Evolutionary conservation across 2,888 invertebrate species (phyloP).

Genomic region (Ornithoptera alexandrae): DNA sequence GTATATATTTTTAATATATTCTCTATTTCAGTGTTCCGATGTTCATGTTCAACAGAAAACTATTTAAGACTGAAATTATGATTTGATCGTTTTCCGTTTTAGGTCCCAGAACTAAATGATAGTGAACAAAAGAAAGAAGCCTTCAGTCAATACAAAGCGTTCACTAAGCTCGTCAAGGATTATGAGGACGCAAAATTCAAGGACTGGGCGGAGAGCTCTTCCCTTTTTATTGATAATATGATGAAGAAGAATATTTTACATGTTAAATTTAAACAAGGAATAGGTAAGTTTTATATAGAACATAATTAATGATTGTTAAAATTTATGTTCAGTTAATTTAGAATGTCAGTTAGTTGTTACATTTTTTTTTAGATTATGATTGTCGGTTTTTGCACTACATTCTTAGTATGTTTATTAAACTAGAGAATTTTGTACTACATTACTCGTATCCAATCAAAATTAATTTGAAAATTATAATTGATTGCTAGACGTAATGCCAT

Average conservation of each 20-base stretch:
- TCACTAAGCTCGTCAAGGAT: constrained; percentile 86
- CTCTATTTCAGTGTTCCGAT: no score
- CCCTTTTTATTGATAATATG: constrained; percentile 82
- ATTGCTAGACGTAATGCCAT: neutral
- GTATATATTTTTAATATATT: neutral
- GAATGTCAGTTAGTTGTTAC: no score
- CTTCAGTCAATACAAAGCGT: constrained; percentile 87
- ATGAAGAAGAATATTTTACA: constrained; percentile 85
- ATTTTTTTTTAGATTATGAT: no score
- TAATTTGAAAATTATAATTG: neutral
- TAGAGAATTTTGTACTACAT: neutral
- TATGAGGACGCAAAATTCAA: constrained; percentile 87
- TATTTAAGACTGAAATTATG: no score
- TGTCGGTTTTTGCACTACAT: no score
- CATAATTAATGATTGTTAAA: no score
- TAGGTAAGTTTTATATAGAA: constrained; percentile 42
- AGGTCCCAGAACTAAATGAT: constrained; percentile 84
- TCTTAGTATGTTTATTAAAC: no score
- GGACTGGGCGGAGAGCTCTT: constrained; percentile 84
- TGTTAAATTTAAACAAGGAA: constrained; percentile 70
- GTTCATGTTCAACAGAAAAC: no score
- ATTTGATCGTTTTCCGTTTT: neutral
- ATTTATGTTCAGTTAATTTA: no score
- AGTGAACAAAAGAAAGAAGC: constrained; percentile 87
- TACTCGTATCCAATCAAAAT: neutral